Evolutionary conservation across 2,888 invertebrate genomes (phyloP), one percentile per base, ranked within the genome.

Genomic region (Dasysyrphus tricinctus): DNA sequence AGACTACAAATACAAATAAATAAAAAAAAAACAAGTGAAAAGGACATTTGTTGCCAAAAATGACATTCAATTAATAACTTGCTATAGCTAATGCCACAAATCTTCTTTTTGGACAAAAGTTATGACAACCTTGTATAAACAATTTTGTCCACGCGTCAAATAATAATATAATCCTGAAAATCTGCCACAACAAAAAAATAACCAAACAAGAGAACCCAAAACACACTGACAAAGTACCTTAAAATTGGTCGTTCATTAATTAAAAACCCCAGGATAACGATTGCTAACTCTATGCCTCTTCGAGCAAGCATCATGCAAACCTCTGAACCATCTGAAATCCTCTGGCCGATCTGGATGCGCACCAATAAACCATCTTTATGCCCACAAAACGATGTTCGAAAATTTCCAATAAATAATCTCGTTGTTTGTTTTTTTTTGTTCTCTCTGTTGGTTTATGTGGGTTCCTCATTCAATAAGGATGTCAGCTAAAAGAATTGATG

Each of bases 121-220:
- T 79, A 79, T 79, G 79, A 82, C 77, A 82, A 86, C 75, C 67
- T 6, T 77, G 61, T 24, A 86, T 61, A 78, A 75, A 61, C 75
- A 79, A 75, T 72, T 82, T 86, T 86, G 79, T 82, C 78, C 82
- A 82, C 82, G 79, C 75, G 86, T 86, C 86, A 82, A 79, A 47
- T 32, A 32, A 32, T 32, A 32, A 39, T 39, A 39, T 39, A 39
- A 65, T 37, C 24, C 70, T 32, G 24, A 78, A 19, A 44, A 70
- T 39, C 5, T 12, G 12, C 74, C 24, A 51, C 5, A 54, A 37
- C 47, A 24, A 56, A 4, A 42, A 16, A 2, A 24, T 14, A 12
- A 32, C 32, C 32, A 24, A 24, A 24, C 4, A n/a, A 47, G 19
- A 24, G 11, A 51, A 54, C 54, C 42, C 57, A 39, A 80, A 65